phyloP scores from a whole-genome alignment of 2,797 vertebrate genomes.

The Naso thynnoides region DNA sequence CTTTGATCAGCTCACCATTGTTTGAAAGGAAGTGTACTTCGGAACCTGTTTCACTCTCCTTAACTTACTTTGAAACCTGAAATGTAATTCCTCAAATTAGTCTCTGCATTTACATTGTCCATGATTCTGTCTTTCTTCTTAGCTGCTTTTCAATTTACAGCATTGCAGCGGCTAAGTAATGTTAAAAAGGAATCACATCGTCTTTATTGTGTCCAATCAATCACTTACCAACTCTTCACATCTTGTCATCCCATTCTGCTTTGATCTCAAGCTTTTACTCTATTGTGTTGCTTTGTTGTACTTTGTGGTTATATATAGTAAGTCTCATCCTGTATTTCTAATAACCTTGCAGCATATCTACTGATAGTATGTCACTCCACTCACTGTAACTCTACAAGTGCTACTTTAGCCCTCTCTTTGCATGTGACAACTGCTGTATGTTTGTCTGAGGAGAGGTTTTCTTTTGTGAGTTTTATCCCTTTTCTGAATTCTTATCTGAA shows the following conservation, averaged over 20 bases:
- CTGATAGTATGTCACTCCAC: not conserved
- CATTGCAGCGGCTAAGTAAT: not conserved
- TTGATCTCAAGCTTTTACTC: not conserved
- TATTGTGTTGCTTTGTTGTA: not conserved
- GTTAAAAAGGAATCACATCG: not conserved
- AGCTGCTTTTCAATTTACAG: not conserved
- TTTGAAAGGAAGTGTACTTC: constrained; percentile 22
- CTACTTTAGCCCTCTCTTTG: not conserved
- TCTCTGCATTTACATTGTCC: not conserved
- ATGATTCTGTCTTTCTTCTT: not conserved
- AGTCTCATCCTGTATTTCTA: not conserved
- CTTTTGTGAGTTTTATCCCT: not conserved
- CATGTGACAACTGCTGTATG: not conserved
- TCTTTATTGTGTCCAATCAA: constrained; percentile 16
- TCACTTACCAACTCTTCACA: constrained; percentile 17
- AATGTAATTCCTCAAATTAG: not conserved
- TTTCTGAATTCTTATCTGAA: not conserved
- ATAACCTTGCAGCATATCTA: not conserved
- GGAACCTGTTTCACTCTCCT: constrained; percentile 13
- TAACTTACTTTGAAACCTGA: constrained; percentile 32
- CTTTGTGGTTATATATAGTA: not conserved
- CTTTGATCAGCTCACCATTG: constrained; percentile 49
- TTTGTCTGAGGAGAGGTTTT: not conserved
- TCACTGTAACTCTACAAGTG: constrained; percentile 1
- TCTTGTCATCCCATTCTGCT: not conserved